phyloP scores from a whole-genome alignment of 2,888 invertebrate species.

The Harmothoe impar region DNA sequence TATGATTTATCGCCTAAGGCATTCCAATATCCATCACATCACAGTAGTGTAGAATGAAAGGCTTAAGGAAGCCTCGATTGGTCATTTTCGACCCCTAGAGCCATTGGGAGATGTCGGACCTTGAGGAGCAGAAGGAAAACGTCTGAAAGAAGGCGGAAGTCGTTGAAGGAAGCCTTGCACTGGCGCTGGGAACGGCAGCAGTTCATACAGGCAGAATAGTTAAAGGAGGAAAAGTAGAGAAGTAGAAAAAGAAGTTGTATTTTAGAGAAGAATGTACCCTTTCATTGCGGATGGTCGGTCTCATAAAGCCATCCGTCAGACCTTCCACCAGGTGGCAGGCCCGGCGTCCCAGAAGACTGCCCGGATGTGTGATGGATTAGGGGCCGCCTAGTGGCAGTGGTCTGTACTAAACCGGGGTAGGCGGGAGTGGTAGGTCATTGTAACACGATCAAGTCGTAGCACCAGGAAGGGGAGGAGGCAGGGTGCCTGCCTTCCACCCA shows the following conservation, averaged over 20 bases:
- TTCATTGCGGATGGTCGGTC: background rate
- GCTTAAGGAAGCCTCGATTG: too few relatives aligned
- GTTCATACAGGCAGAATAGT: too few relatives aligned
- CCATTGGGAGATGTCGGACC: too few relatives aligned
- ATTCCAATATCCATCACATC: too few relatives aligned
- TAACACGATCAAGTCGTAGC: background rate
- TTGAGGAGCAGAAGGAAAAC: too few relatives aligned
- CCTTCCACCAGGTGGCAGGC: background rate
- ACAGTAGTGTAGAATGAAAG: too few relatives aligned
- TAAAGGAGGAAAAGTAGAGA: too few relatives aligned
- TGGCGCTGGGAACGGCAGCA: background rate
- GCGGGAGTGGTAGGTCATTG: background rate
- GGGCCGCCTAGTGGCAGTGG: background rate
- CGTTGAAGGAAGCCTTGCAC: too few relatives aligned
- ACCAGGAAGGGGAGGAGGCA: background rate
- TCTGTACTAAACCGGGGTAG: background rate
- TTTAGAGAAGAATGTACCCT: background rate
- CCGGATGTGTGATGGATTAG: constrained; percentile 16
- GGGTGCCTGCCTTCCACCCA: background rate
- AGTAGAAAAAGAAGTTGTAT: too few relatives aligned
- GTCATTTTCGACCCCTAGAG: background rate
- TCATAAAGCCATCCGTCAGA: background rate
- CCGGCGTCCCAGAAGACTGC: background rate
- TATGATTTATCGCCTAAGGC: too few relatives aligned
- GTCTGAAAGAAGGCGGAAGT: too few relatives aligned